A percentile compares a stretch with the other conserved stretches of the same genome.
These are phyloP conservation scores for Siphlonurus alternatus DNA, from an alignment of 2,888 invertebrate species.

Conservation along the genomic window DNA sequence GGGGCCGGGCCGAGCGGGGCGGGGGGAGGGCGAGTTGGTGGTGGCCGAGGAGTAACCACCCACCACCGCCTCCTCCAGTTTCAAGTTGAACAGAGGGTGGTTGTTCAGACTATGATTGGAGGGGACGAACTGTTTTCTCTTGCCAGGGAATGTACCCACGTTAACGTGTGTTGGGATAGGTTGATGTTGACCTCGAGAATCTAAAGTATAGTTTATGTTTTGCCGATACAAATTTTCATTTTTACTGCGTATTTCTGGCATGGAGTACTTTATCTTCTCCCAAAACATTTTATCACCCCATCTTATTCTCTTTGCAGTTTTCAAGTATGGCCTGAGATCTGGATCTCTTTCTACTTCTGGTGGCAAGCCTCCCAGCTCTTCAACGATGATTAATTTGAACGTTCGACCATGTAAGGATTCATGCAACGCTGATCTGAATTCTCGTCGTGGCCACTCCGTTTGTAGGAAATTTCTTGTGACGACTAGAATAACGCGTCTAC, in stretches of 20 bases:
- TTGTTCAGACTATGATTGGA: not conserved
- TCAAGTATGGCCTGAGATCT: conserved; percentile 69
- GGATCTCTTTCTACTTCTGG: conserved; percentile 69
- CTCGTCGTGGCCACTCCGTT: conserved; percentile 79
- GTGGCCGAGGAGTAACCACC: not conserved
- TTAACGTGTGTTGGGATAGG: not conserved
- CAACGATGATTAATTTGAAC: conserved; percentile 63
- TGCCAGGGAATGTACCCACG: not conserved
- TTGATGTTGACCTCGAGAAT: conserved; percentile 28
- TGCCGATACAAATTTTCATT: not conserved
- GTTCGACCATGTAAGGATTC: conserved; percentile 64
- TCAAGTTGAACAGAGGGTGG: not conserved
- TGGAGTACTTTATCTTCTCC: conserved; percentile 58
- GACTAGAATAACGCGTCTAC: conserved; percentile 70
- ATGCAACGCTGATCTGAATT: conserved; percentile 76
- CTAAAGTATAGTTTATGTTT: not conserved
- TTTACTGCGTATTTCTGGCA: conserved; percentile 60
- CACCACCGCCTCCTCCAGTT: not conserved
- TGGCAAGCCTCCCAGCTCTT: conserved; percentile 70
- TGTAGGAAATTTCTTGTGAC: conserved; percentile 77
- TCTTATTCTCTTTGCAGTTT: conserved; percentile 52
- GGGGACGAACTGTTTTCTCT: not conserved
- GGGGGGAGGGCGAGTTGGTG: not conserved
- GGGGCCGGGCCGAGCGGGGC: not conserved
- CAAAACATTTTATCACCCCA: conserved; percentile 66